Evolutionary conservation across 1,140 invertebrate genomes (phyloP).

Genomic region (Cepaea nemoralis): DNA sequence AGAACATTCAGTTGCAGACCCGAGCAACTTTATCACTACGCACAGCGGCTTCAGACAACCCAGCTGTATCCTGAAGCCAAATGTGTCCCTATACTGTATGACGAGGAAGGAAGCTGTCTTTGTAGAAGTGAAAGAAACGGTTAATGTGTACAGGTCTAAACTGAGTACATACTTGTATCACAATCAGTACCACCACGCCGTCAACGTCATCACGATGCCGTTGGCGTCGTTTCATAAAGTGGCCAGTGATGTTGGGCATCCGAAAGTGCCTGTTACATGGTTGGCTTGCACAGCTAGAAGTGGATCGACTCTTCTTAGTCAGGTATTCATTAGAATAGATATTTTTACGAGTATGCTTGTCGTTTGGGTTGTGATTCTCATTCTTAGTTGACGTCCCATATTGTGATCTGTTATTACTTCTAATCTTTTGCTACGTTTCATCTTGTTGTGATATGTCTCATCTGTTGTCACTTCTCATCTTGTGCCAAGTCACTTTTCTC

Average conservation of each 20-base stretch:
- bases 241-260: slow-evolving; percentile 64
- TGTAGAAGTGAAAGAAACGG: slow-evolving; percentile 55
- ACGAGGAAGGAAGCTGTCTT: slow-evolving; percentile 63
- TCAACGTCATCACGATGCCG: slow-evolving; percentile 64
- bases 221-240: slow-evolving; percentile 65
- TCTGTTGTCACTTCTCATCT: too few relatives aligned
- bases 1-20: slow-evolving; percentile 56
- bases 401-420: too few relatives aligned
- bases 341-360: too few relatives aligned
- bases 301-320: slow-evolving; percentile 60
- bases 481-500: too few relatives aligned
- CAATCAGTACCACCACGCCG: slow-evolving; percentile 60
- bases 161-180: slow-evolving; percentile 47
- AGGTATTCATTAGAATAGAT: too few relatives aligned
- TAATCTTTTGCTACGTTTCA: too few relatives aligned
- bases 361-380: too few relatives aligned
- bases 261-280: slow-evolving; percentile 60
- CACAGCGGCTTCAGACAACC: slow-evolving; percentile 67
- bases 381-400: too few relatives aligned
- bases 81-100: slow-evolving; percentile 64
- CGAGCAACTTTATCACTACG: slow-evolving; percentile 62
- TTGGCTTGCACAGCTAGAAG: slow-evolving; percentile 62
- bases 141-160: slow-evolving; percentile 53
- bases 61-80: slow-evolving; percentile 62
- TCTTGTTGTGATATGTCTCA: too few relatives aligned